A percentile compares a stretch with the other conserved stretches of the same genome.
Conservation (phyloP, 2,797 vertebrate species). For the Rousettus madagascariensis region DNA sequence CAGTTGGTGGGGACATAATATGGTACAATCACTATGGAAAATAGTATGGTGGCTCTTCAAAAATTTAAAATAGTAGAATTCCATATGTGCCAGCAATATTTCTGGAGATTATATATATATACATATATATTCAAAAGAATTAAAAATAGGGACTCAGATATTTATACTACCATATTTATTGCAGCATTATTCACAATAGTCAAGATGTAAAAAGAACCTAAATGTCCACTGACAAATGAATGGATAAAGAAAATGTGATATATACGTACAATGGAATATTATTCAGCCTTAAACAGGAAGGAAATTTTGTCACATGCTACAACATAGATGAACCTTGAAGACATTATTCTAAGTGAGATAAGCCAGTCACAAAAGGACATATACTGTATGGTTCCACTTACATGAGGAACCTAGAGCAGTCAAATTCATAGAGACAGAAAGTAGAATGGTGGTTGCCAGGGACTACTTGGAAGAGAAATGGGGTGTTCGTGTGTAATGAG, state of each 20-base stretch:
- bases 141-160: neutral
- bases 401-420: neutral
- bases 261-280: no score
- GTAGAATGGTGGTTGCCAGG: neutral
- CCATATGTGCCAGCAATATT: neutral
- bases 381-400: neutral
- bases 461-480: rapidly evolving
- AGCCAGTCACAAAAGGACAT: neutral
- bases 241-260: neutral
- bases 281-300: neutral
- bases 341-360: neutral
- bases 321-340: neutral
- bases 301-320: neutral
- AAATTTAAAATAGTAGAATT: neutral
- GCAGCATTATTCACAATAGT: neutral
- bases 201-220: neutral
- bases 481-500: neutral
- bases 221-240: neutral
- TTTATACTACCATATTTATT: rapidly evolving
- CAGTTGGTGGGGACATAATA: neutral
- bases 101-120: neutral
- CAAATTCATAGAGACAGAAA: no score
- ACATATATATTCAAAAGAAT: neutral
- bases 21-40: rapidly evolving
- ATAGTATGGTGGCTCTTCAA: neutral